Percentiles rank a stretch among this genome's conserved stretches.
Conservation (phyloP, 2,113 vertebrate species). For the Nycticorax nycticorax region DNA sequence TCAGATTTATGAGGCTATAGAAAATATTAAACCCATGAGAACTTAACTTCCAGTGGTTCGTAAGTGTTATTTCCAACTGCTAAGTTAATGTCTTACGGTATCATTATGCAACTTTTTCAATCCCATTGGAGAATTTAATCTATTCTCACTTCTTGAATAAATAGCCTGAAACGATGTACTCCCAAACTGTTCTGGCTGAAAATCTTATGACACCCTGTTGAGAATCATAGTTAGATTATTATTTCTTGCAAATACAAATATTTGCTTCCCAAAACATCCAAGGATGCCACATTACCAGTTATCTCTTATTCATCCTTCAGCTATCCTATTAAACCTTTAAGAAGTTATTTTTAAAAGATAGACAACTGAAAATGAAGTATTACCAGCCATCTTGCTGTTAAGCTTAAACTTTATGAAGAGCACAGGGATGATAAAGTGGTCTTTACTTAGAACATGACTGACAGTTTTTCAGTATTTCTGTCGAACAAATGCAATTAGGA, state of each 20-base stretch:
- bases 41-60: conserved; percentile 63
- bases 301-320: conserved; percentile 44
- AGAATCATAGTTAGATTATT: conserved; percentile 70
- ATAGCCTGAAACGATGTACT: conserved; percentile 72
- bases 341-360: conserved; percentile 34
- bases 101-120: conserved; percentile 71
- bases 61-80: conserved; percentile 71
- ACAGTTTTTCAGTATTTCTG: not conserved
- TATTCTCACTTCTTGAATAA: conserved; percentile 72
- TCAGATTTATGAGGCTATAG: conserved; percentile 57
- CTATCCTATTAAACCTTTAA: conserved; percentile 38
- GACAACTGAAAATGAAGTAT: not conserved
- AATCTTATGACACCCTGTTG: conserved; percentile 71
- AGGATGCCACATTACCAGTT: not conserved
- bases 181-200: conserved; percentile 65
- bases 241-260: conserved; percentile 73
- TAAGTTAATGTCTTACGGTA: conserved; percentile 78
- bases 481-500: not conserved
- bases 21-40: conserved; percentile 71
- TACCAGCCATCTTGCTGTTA: not conserved
- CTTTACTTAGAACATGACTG: not conserved
- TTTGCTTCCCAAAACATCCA: conserved; percentile 50
- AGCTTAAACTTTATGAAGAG: not conserved
- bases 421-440: not conserved
- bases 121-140: conserved; percentile 67